Evolutionary conservation across 2,888 invertebrate species (phyloP), one percentile per base, ranked within the genome.

Genomic region (Tethea ocularis): DNA sequence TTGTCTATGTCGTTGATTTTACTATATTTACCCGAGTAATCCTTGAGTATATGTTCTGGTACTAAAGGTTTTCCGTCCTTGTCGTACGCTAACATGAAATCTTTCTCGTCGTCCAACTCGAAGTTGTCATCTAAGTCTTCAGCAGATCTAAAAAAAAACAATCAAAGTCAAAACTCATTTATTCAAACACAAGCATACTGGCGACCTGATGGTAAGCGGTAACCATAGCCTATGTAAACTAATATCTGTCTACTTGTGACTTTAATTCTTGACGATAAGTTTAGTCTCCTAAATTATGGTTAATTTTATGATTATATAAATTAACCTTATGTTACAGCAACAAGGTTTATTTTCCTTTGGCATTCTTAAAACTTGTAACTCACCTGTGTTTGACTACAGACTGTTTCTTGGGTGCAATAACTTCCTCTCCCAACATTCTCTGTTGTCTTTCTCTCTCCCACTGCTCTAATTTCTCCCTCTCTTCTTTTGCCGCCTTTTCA

Each of bases 71-170:
- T 89, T 1, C 94, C 93, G 29, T 93, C 91, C 10, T 92, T 92
- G 62, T 93, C 93, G 51, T 94, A 94, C 0, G 94, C 91, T 58
- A 93, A 69, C 83, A 91, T 88, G 61, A 93, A 92, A 1, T 88
- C 81, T 23, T 87, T 80, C 60, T 94, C 94, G 20, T 93, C 89
- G 57, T 95, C 95, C 63, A 95, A 83, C 46, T 94, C 94, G 75
- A 96, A 96, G 82, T 96, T 96, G 86, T 97, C 97, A 72, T 98
- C 97, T 60, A 98, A 93, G 83, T 97, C 98, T 90, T 98, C 98
- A 0, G 97, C 98, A 62, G 96, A 96, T 60, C 95, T 94, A 69
- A 1, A 72, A 69, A 57, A 52, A 15, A 0, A n/a, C 15, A 60
- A n/a, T n/a, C n/a, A 52, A 38, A 33, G 46, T 51, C 2, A 38